Base-by-base conservation (phyloP, 2,888 invertebrate species). In the Augochlorella aurata region DNA sequence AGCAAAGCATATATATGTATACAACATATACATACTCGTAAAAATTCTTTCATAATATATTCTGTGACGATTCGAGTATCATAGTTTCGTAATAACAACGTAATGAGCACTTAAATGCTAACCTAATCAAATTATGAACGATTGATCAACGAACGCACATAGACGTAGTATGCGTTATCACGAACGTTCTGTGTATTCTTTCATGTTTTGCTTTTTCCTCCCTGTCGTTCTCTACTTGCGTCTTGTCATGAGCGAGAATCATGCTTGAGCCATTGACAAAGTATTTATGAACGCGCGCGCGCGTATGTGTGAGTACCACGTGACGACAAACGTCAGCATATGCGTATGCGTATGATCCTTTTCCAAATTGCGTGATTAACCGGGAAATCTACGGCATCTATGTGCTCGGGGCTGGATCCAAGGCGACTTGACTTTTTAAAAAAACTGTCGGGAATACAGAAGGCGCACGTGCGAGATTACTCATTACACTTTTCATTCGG, bases 391-490 rank as follows among this genome's bases (percentile, higher is more conserved):
- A 89, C 89, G 87, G 89, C 88, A 89, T 89, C 89, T 91, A 91
- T 87, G 90, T 89, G 89, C 92, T 92, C 89, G 91, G 89, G 92
- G 92, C 91, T 91, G 91, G 91, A 90, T 91, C 91, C 91, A 90
- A 90, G 90, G 88, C 87, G 90, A 90, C 90, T 92, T 90, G 90
- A 90, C 86, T 89, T 87, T 92, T 92, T 92, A 91, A 92, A 92
- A 92, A 92, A 92, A 92, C 92, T 92, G 92, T 92, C 92, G 91
- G 91, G 90, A 92, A 92, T 92, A 91, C 89, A 92, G 92, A 92
- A 92, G 91, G 92, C 90, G 91, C 91, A 92, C 90, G 90, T 90
- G 90, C 89, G 90, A 90, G 90, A 90, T 90, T 88, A 88, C 88
- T 87, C 76, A 78, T 88, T 81, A 86, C 71, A 73, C 68, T 80